A percentile compares a stretch with the other conserved stretches of the same genome.
Evolutionary conservation across 2,797 vertebrate genomes (phyloP).

Genomic region (Microcaecilia unicolor): DNA sequence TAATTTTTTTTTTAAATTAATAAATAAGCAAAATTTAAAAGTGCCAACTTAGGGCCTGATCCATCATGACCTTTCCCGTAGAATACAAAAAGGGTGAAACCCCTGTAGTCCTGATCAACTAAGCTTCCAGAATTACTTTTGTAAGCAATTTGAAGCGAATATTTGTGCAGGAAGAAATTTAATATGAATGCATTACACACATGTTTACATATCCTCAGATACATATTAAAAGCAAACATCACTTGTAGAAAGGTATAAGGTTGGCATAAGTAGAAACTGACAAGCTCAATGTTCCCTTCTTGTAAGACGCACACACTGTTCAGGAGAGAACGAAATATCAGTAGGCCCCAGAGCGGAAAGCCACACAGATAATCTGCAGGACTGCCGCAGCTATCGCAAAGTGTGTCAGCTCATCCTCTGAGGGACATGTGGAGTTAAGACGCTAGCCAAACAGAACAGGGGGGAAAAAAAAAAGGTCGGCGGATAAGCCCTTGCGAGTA

Average conservation of each 20-base stretch:
- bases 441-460: slow-evolving; percentile 3
- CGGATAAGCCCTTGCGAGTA: slow-evolving; percentile 21
- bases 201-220: too few relatives aligned
- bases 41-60: neutral
- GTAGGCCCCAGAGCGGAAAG: neutral
- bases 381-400: neutral
- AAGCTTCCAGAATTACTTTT: too few relatives aligned
- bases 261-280: too few relatives aligned
- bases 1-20: too few relatives aligned
- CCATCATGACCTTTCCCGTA: too few relatives aligned
- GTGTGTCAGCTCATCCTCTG: neutral
- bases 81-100: too few relatives aligned
- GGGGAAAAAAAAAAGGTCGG: slow-evolving; percentile 6
- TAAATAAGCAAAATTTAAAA: slow-evolving; percentile 11
- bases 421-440: neutral
- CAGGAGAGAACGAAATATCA: neutral
- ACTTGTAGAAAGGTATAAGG: too few relatives aligned
- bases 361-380: neutral
- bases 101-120: too few relatives aligned
- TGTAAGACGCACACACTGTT: neutral
- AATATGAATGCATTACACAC: too few relatives aligned
- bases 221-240: too few relatives aligned
- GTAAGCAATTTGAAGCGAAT: too few relatives aligned
- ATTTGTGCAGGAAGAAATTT: too few relatives aligned
- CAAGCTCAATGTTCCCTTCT: neutral